These are phyloP conservation scores for Ochropleura leucogaster DNA, from an alignment of 2,888 invertebrate genomes.

Conservation along the genomic window DNA sequence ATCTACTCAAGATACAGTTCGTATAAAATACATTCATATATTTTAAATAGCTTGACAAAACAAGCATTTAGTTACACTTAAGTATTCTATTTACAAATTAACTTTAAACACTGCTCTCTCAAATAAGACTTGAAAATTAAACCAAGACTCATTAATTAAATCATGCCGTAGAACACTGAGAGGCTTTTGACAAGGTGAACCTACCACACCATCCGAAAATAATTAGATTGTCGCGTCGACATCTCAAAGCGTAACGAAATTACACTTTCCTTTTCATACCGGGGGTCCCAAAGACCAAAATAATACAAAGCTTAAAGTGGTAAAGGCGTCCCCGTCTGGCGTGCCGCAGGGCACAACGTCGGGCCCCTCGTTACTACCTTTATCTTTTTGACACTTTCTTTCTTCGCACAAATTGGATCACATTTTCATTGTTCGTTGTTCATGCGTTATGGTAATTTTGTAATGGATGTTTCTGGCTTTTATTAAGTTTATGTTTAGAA, in stretches of 20 bases:
- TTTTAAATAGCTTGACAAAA: slow-evolving; percentile 33
- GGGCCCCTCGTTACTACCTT: slow-evolving; percentile 85
- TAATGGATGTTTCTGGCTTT: slow-evolving; percentile 76
- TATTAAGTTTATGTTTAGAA: slow-evolving; percentile 63
- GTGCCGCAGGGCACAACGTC: slow-evolving; percentile 80
- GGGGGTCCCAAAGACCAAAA: slow-evolving; percentile 85
- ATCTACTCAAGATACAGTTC: slow-evolving; percentile 67
- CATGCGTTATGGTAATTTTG: slow-evolving; percentile 79
- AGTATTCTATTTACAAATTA: slow-evolving; percentile 39
- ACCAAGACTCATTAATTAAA: slow-evolving; percentile 76
- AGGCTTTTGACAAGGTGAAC: slow-evolving; percentile 88
- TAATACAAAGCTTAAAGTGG: slow-evolving; percentile 89
- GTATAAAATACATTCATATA: slow-evolving; percentile 56
- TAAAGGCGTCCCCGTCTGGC: slow-evolving; percentile 83
- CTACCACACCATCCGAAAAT: slow-evolving; percentile 81
- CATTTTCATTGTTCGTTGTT: slow-evolving; percentile 80
- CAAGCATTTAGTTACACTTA: slow-evolving; percentile 20
- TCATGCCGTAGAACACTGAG: slow-evolving; percentile 74
- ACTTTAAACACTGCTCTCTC: slow-evolving; percentile 43
- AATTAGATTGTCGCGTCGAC: slow-evolving; percentile 89
- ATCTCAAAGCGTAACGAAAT: slow-evolving; percentile 90
- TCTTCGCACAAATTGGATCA: slow-evolving; percentile 85
- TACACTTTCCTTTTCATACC: slow-evolving; percentile 88
- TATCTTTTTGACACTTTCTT: slow-evolving; percentile 86
- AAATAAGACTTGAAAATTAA: slow-evolving; percentile 63